Base-by-base conservation (phyloP, 2,797 vertebrate species). In the Pipistrellus pipistrellus region DNA sequence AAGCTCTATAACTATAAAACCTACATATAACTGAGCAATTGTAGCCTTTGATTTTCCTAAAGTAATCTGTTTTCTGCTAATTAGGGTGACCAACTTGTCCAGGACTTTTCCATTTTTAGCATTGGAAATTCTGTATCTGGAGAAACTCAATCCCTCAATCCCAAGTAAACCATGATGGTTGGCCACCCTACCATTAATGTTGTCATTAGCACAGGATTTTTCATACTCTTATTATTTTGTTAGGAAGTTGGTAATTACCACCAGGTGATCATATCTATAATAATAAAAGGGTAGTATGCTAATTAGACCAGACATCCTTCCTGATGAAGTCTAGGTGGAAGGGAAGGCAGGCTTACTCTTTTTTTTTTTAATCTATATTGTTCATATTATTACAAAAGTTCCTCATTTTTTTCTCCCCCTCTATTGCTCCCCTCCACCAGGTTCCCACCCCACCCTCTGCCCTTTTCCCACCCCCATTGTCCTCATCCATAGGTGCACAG, bases 21-120 rank as follows among this genome's bases (percentile, higher is more conserved):
- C 23, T 75, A 38, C 8, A 3, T 64, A 32, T 94, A 11, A 72
- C 11, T 72, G 38, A 41, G 17, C 18, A 86, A 14, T 86, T 81
- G 73, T 13, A 93, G 14, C 27, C 51, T 93, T 94, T 55, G 20
- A n/a, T 88, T 92, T 95, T 88, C 21, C 57, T 85, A 80, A 93
- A 14, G 18, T 59, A 38, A 59, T 78, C 68, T 59, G 17, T 73
- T 84, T 92, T 57, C 46, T 15, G 62, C 23, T 95, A 62, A 84
- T 83, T 81, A 72, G 38, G 21, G 30, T 48, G 25, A 62, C 57
- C 38, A 71, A 8, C 21, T 75, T 88, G 35, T 48, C 41, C 35
- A 10, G 8, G 23, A 57, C 17, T 85, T 90, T 21, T 44, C 59
- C 20, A 75, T 27, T 71, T 93, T 91, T 86, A 78, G 30, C 8